Conservation (phyloP, 1,140 invertebrate genomes). For the Trichoplusia ni region DNA sequence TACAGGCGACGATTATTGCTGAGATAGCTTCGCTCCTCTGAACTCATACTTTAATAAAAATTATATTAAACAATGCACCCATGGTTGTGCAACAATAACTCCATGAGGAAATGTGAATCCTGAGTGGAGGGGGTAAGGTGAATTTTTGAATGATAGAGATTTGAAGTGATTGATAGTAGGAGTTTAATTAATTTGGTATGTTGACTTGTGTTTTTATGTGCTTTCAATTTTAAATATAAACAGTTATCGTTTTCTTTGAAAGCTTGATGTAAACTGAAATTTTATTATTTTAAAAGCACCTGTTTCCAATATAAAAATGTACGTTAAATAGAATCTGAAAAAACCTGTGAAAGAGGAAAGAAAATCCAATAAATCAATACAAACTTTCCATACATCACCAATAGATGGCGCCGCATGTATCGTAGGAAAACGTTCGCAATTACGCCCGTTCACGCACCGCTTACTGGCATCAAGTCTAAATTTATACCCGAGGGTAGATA, state of each 20-base stretch:
- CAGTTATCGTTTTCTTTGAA: too few relatives aligned
- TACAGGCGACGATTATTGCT: slow-evolving; percentile 70
- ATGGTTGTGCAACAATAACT: slow-evolving; percentile 48
- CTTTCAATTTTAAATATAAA: too few relatives aligned
- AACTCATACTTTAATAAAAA: slow-evolving; percentile 73
- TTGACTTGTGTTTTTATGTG: too few relatives aligned
- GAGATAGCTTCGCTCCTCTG: slow-evolving; percentile 67
- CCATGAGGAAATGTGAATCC: background rate
- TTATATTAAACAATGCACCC: slow-evolving; percentile 72
- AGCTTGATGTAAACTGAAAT: too few relatives aligned
- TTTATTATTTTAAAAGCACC: too few relatives aligned
- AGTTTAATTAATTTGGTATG: background rate
- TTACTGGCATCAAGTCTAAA: slow-evolving; percentile 40
- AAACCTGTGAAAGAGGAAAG: background rate
- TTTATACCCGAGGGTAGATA: slow-evolving; percentile 60
- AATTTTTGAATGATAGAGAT: background rate
- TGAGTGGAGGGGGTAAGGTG: background rate
- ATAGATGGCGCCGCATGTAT: slow-evolving; percentile 49
- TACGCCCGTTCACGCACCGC: slow-evolving; percentile 54
- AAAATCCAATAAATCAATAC: slow-evolving; percentile 7
- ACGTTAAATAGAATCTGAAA: background rate
- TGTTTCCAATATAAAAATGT: too few relatives aligned
- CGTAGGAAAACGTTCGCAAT: slow-evolving; percentile 2
- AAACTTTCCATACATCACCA: slow-evolving; percentile 4
- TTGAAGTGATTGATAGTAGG: slow-evolving; percentile 6